Conservation (phyloP, 2,797 vertebrate genomes). For the Lepus oiostolus region DNA sequence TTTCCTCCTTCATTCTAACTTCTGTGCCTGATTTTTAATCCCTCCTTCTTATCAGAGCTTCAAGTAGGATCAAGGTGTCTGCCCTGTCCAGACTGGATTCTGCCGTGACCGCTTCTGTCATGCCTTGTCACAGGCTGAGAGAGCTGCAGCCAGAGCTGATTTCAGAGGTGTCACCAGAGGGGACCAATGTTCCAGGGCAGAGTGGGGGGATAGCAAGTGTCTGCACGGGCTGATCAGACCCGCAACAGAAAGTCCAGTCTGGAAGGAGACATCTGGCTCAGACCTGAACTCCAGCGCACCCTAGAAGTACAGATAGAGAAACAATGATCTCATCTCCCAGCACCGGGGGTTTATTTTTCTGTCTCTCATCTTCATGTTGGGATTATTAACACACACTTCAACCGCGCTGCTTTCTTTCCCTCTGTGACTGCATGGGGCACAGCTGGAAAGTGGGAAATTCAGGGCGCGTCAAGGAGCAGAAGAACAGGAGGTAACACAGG, state of each 20-base stretch:
- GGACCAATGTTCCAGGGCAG: background rate
- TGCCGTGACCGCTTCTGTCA: background rate
- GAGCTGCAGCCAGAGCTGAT: background rate
- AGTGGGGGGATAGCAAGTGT: background rate
- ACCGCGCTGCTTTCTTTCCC: background rate
- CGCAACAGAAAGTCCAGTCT: background rate
- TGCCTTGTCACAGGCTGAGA: background rate
- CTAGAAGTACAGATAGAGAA: background rate
- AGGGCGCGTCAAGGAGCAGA: background rate
- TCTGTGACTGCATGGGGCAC: background rate
- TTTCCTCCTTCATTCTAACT: background rate
- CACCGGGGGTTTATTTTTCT: background rate
- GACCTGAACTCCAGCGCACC: background rate
- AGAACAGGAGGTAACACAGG: background rate
- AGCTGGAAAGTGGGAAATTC: background rate
- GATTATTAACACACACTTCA: background rate
- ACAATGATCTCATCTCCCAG: background rate
- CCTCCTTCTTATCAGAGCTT: background rate
- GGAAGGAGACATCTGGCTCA: background rate
- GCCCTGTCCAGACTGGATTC: background rate
- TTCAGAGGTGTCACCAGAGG: background rate
- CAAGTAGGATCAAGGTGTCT: background rate
- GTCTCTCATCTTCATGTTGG: background rate
- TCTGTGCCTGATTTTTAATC: background rate
- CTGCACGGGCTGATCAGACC: background rate